A percentile compares a stretch with the other conserved stretches of the same genome.
These are phyloP conservation scores for Helicoverpa assulta DNA, from an alignment of 2,888 invertebrate species.

Conservation along the genomic window DNA sequence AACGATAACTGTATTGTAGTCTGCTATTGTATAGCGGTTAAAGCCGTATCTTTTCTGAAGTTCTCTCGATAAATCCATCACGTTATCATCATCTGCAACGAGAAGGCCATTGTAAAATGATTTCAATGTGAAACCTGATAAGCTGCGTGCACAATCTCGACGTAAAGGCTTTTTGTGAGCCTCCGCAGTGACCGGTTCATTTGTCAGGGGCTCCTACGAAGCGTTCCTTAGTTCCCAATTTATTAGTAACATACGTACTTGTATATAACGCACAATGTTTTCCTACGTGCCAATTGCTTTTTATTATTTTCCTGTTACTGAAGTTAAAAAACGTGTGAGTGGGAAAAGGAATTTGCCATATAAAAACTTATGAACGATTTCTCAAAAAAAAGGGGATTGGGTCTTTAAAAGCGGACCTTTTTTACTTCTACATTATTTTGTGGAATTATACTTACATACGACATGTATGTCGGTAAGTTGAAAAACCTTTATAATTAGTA, in stretches of 20 bases:
- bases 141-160: conserved; percentile 21
- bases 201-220: conserved; percentile 30
- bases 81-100: conserved; percentile 17
- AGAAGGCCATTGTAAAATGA: conserved; percentile 40
- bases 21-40: not conserved
- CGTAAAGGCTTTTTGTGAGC: conserved; percentile 42
- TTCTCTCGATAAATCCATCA: conserved; percentile 17
- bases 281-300: conserved; percentile 10
- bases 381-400: not conserved
- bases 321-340: not conserved
- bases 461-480: too few species aligned
- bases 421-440: too few species aligned
- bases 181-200: conserved; percentile 45
- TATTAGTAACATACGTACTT: conserved; percentile 15
- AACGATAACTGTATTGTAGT: not conserved
- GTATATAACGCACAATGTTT: conserved; percentile 10
- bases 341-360: not conserved
- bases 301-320: conserved; percentile 12
- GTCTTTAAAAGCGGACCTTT: too few species aligned
- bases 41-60: not conserved
- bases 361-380: not conserved
- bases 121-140: conserved; percentile 39
- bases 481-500: too few species aligned
- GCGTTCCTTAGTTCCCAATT: conserved; percentile 43
- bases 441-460: too few species aligned